Conservation (phyloP, 2,113 vertebrate species). For the Poicephalus gulielmi region DNA sequence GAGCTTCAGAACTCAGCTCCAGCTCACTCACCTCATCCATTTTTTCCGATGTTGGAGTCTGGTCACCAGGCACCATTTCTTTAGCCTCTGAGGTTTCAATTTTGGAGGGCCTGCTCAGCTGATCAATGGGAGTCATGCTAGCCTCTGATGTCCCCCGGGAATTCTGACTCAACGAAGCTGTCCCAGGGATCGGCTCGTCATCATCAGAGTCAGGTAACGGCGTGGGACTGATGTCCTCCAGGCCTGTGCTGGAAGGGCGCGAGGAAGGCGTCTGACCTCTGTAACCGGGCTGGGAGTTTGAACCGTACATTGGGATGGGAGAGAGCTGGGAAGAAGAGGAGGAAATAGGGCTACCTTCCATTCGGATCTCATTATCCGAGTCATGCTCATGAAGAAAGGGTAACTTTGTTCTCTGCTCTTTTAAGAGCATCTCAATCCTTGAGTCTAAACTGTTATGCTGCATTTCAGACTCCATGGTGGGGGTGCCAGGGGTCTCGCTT, state of each 20-base stretch:
- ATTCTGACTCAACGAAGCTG: slow-evolving; percentile 74
- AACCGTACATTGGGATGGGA: slow-evolving; percentile 81
- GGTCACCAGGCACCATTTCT: slow-evolving; percentile 78
- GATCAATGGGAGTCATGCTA: slow-evolving; percentile 63
- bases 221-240: slow-evolving; percentile 97
- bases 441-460: slow-evolving; percentile 95
- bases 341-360: slow-evolving; percentile 97
- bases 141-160: slow-evolving; percentile 69
- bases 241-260: slow-evolving; percentile 87
- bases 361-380: slow-evolving; percentile 89
- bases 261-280: slow-evolving; percentile 79
- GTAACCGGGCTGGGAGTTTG: slow-evolving; percentile 76
- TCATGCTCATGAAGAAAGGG: slow-evolving; percentile 91
- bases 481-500: slow-evolving; percentile 87
- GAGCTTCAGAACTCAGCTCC: background rate
- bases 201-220: slow-evolving; percentile 94
- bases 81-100: slow-evolving; percentile 73
- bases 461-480: slow-evolving; percentile 84
- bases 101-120: slow-evolving; percentile 75
- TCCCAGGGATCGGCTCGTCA: slow-evolving; percentile 79
- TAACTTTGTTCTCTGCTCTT: slow-evolving; percentile 93
- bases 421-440: slow-evolving; percentile 97
- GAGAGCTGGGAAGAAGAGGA: slow-evolving; percentile 97
- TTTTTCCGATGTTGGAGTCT: slow-evolving; percentile 84
- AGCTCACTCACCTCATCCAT: slow-evolving; percentile 87